Conservation (phyloP, 2,888 invertebrate genomes). For the Synergus laeviventris region DNA sequence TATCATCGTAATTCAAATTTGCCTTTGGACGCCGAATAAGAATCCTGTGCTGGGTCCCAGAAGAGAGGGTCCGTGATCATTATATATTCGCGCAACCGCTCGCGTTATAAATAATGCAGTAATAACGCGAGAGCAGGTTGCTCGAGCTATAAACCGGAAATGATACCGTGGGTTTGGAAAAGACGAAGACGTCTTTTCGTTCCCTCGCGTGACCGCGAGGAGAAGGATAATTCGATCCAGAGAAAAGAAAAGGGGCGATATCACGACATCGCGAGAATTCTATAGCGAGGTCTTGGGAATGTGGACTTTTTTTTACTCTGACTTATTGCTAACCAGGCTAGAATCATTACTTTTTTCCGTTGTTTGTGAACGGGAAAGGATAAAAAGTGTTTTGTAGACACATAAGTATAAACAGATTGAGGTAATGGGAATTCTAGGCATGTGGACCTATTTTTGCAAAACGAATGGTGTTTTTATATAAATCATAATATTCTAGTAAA, state of each 20-base stretch:
- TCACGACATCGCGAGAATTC: conserved; percentile 22
- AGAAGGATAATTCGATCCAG: conserved; percentile 5
- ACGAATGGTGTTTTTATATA: background rate
- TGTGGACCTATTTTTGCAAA: background rate
- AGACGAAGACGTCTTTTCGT: conserved; percentile 4
- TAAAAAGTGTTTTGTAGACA: background rate
- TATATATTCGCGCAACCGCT: conserved; percentile 43
- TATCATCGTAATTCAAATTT: conserved; percentile 17
- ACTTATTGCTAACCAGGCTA: conserved; percentile 34
- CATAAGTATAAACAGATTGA: background rate
- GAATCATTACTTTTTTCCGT: conserved; percentile 31
- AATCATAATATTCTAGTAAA: no score
- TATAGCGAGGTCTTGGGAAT: conserved; percentile 20
- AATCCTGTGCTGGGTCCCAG: background rate
- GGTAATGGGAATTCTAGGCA: background rate
- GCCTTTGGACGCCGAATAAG: background rate
- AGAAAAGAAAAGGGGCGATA: background rate
- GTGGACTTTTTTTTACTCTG: conserved; percentile 3
- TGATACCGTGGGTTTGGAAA: background rate
- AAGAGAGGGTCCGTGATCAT: background rate
- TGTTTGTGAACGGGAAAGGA: background rate
- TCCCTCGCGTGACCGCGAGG: conserved; percentile 4
- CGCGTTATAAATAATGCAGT: conserved; percentile 58
- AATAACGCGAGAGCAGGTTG: conserved; percentile 44
- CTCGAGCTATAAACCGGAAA: conserved; percentile 21